These are phyloP conservation scores for Brachionus rotundiformis DNA, from an alignment of 1,140 invertebrate species.

Conservation along the genomic window DNA sequence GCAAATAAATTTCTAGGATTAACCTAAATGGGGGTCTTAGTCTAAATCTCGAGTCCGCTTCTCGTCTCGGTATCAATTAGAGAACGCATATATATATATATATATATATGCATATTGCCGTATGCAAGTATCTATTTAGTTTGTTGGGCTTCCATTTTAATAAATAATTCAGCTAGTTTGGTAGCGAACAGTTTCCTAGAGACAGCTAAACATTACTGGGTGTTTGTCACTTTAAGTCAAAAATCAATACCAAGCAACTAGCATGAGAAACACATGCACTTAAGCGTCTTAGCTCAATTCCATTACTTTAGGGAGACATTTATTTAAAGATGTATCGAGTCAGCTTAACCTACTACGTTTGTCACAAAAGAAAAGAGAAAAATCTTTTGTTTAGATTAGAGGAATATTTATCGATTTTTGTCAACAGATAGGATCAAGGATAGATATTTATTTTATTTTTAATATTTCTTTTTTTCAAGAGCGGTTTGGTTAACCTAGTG, in stretches of 20 bases:
- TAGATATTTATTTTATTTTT: no score
- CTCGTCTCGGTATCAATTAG: constrained; percentile 30
- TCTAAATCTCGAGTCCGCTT: constrained; percentile 33
- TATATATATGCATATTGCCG: no score
- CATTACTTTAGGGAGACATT: not conserved
- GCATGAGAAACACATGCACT: no score
- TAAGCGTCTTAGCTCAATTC: not conserved
- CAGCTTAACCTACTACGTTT: constrained; percentile 7
- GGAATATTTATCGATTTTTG: constrained; percentile 20
- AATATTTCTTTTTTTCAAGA: not conserved
- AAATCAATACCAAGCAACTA: not conserved
- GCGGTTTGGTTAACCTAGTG: constrained; percentile 33
- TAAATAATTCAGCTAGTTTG: not conserved
- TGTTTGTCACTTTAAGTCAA: no score
- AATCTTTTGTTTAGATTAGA: no score
- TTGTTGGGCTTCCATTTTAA: not conserved
- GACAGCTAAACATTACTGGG: not conserved
- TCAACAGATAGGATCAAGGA: not conserved
- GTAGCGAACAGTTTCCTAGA: not conserved
- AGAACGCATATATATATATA: not conserved
- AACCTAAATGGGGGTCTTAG: constrained; percentile 8
- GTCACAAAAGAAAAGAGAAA: no score
- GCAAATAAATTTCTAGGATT: constrained; percentile 35
- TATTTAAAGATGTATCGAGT: no score
- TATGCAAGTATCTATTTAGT: no score